Evolutionary conservation across 2,113 vertebrate species (phyloP).

Genomic region (Eira barbara): DNA sequence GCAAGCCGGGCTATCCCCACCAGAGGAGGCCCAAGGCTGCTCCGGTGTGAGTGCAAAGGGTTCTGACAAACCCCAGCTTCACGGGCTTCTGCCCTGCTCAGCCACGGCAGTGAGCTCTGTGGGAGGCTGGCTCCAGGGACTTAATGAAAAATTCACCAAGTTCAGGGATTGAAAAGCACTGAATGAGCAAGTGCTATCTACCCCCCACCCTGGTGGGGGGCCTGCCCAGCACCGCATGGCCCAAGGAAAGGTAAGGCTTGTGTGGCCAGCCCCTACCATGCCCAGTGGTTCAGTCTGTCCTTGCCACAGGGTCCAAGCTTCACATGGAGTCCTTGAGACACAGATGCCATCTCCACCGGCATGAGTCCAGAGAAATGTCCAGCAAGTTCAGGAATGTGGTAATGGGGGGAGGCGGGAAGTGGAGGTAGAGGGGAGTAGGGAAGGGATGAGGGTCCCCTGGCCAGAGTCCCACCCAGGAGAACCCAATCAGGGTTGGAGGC

Average conservation of each 20-base stretch:
- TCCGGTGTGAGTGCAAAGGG: background rate
- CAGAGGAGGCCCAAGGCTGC: background rate
- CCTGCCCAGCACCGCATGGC: background rate
- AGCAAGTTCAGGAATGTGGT: background rate
- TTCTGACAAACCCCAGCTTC: background rate
- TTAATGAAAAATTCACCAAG: background rate
- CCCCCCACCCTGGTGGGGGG: too few relatives aligned
- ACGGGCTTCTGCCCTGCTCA: background rate
- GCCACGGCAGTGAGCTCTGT: background rate
- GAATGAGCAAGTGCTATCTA: background rate
- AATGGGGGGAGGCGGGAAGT: fast-evolving
- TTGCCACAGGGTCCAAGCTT: background rate
- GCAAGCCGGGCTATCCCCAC: background rate
- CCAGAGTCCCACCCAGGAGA: background rate
- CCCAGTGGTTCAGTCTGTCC: background rate
- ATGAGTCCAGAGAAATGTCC: background rate
- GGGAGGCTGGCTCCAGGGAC: background rate
- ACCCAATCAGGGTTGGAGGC: background rate
- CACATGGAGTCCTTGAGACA: background rate
- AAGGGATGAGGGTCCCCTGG: background rate
- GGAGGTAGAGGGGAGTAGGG: background rate
- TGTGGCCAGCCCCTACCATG: background rate
- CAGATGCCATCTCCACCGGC: background rate
- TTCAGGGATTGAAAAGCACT: background rate
- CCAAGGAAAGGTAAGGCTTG: background rate